Conservation (phyloP, 2,113 vertebrate species). For the Lepus timidus region DNA sequence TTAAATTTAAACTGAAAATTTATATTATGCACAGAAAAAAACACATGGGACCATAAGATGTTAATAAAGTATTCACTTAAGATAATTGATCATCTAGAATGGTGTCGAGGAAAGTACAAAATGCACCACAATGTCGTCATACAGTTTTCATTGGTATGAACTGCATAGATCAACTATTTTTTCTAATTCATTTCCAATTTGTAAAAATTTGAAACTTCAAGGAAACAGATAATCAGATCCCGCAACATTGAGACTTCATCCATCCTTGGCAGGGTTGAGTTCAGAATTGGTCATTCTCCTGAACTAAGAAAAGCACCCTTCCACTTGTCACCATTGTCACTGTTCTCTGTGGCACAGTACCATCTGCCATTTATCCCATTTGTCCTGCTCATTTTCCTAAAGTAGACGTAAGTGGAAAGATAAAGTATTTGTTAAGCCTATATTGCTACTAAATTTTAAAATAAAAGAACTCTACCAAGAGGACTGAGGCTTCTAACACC, state of each 20-base stretch:
- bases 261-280: background rate
- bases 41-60: fast-evolving
- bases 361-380: slow-evolving; percentile 37
- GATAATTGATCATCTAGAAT: background rate
- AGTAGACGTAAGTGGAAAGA: slow-evolving; percentile 56
- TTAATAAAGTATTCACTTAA: background rate
- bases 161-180: background rate
- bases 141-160: slow-evolving; percentile 1
- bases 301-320: background rate
- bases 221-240: background rate
- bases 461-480: slow-evolving; percentile 21
- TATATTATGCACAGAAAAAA: background rate
- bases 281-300: background rate
- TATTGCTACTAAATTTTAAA: slow-evolving; percentile 47
- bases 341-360: background rate
- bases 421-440: slow-evolving; percentile 19
- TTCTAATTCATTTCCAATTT: background rate
- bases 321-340: background rate
- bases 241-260: background rate
- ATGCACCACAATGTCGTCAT: no score
- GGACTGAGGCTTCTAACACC: background rate
- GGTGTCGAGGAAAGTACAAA: background rate
- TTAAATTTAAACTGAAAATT: background rate
- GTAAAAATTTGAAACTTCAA: background rate
- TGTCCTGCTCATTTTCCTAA: slow-evolving; percentile 42